Evolutionary conservation across 2,113 vertebrate species (phyloP), one percentile per base, ranked within the genome.

Genomic region (Lagopus leucura): DNA sequence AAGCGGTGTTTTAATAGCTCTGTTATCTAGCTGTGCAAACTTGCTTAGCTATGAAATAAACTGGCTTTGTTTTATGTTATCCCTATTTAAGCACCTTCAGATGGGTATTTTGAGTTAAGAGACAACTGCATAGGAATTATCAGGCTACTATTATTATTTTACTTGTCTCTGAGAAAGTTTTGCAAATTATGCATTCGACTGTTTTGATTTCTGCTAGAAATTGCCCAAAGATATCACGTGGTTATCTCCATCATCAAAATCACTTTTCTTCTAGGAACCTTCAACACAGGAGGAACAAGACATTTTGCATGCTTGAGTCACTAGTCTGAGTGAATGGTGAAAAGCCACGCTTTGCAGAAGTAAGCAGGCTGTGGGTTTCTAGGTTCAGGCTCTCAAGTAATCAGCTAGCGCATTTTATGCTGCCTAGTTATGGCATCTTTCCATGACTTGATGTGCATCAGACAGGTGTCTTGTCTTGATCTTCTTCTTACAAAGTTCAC

Each of bases 381-480:
- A 28, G 54, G 63, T 61, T 64, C 19, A 28, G 65, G 42, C n/a
- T 67, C n/a, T 13, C 17, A 52, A 8, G 25, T 7, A 71, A 10
- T 19, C 28, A 86, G 61, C 25, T n/a, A 13, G 34, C 12, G 60
- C 11, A 61, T 28, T 25, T 67, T 25, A 8, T 30, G 9, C 21
- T 71, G 24, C 63, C 14, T 20, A 20, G 42, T 80, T 28, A 61
- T 20, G 36, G 28, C 47, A 6, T 45, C 55, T 76, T 54, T 25
- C 40, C 40, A 11, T 8, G 48, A 40, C 42, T 50, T 47, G 28
- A 28, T 38, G 9, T 10, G 7, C 9, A 20, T 50, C 73, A 71
- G 4, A 5, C 0, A 0, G 8, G 8, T 58, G 20, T 20, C n/a
- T 81, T 38, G 25, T 65, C 74, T 87, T 6, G 0, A 38, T 19